A percentile compares a stretch with the other conserved stretches of the same genome.
Conservation (phyloP, 1,140 invertebrate species). For the Diuraphis noxia region DNA sequence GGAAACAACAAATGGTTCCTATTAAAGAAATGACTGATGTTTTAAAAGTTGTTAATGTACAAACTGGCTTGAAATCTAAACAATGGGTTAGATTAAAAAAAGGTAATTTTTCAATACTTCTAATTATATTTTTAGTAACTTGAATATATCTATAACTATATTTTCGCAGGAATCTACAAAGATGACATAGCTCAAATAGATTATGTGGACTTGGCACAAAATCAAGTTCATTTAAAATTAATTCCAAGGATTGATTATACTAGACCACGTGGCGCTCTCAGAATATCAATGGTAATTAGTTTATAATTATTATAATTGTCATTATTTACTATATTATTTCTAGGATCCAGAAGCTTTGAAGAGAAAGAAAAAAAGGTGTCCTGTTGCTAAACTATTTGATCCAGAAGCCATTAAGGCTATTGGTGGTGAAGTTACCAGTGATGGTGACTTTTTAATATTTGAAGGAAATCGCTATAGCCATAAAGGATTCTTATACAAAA, state of each 20-base stretch:
- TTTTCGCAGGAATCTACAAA: constrained; percentile 78
- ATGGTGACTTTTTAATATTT: constrained; percentile 96
- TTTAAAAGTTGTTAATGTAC: constrained; percentile 91
- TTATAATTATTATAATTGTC: constrained; percentile 12
- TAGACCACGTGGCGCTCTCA: constrained; percentile 79
- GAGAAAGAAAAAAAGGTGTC: constrained; percentile 84
- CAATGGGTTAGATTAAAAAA: constrained; percentile 95
- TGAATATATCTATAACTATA: background rate
- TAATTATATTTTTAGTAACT: background rate
- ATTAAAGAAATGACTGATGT: constrained; percentile 99
- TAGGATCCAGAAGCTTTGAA: constrained; percentile 78
- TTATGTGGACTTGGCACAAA: constrained; percentile 89
- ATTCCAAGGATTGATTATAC: constrained; percentile 96
- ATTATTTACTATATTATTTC: background rate
- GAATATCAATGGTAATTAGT: constrained; percentile 66
- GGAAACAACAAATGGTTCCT: constrained; percentile 97
- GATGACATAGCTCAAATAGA: constrained; percentile 97
- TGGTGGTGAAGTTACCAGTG: constrained; percentile 94
- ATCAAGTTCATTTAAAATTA: constrained; percentile 92
- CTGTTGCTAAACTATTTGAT: constrained; percentile 90
- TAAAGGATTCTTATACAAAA: constrained; percentile 94
- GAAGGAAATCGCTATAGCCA: constrained; percentile 95
- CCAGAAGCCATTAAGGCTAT: constrained; percentile 90
- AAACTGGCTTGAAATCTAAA: constrained; percentile 85
- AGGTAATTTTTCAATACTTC: constrained; percentile 59